These are phyloP conservation scores for Teleogryllus oceanicus DNA, from an alignment of 2,888 invertebrate species.

Conservation along the genomic window DNA sequence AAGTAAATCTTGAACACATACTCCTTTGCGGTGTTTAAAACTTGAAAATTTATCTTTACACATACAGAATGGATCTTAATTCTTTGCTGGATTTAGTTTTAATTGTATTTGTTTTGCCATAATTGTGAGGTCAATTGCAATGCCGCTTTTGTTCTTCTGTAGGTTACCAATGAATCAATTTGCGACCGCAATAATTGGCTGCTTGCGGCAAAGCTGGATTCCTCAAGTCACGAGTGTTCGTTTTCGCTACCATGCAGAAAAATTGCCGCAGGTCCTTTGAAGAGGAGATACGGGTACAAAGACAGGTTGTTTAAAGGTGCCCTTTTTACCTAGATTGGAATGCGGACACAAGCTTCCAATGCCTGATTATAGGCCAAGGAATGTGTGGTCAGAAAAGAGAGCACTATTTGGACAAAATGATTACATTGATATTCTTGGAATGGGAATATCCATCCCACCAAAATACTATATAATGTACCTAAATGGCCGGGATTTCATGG, in stretches of 20 bases:
- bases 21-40: too few species aligned
- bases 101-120: too few species aligned
- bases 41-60: too few species aligned
- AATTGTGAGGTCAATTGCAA: too few species aligned
- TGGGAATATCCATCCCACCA: slow-evolving; percentile 76
- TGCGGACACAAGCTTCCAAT: slow-evolving; percentile 56
- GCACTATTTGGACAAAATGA: slow-evolving; percentile 94
- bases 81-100: too few species aligned
- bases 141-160: too few species aligned
- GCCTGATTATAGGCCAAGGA: slow-evolving; percentile 64
- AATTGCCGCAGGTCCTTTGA: slow-evolving; percentile 55
- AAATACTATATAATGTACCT: slow-evolving; percentile 80
- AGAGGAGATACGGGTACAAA: slow-evolving; percentile 68
- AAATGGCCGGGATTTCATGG: slow-evolving; percentile 85
- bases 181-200: too few species aligned
- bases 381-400: slow-evolving; percentile 71
- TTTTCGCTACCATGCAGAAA: slow-evolving; percentile 62
- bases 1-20: too few species aligned
- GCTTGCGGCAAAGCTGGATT: background rate
- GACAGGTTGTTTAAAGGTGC: slow-evolving; percentile 66
- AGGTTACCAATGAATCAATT: too few species aligned
- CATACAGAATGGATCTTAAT: too few species aligned
- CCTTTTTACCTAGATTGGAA: slow-evolving; percentile 63
- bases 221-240: slow-evolving; percentile 51
- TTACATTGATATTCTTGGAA: slow-evolving; percentile 94